Evolutionary conservation across 1,140 invertebrate species (phyloP), one percentile per base, ranked within the genome.

Genomic region (Atta colombica): DNA sequence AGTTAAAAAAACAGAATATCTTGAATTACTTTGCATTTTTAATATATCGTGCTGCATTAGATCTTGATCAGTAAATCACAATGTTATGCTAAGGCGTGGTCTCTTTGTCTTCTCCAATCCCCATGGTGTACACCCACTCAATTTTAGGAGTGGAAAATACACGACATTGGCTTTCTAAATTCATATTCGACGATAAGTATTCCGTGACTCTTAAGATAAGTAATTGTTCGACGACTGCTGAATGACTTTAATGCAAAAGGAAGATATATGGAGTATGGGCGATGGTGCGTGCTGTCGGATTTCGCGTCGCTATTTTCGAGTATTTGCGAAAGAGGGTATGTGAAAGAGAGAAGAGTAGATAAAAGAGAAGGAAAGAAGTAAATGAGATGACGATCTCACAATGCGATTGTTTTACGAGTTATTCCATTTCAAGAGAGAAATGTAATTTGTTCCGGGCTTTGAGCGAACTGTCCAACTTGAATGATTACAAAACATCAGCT

Each of bases 171-270:
- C 51, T 69, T 58, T 72, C 63, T 69, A 81, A 86, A 88, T 90
- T 89, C 88, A 90, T 85, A 90, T 89, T 89, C 74, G 55, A 68
- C 77, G n/a, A 88, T 80, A 87, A 88, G 82, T 65, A 75, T 87
- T 89, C 81, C 80, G 45, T 85, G 89, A 90, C 69, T 85, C 25
- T 74, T 63, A 75, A 77, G 72, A 87, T 91, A 91, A 89, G 71
- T 65, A 88, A 90, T 89, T 90, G 86, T 74, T 80, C 85, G 55
- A 16, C 35, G 35, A 51, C n/a, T 53, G n/a, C 25, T 18, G 39
- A n/a, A 55, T 28, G 55, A 25, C 8, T 71, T 28, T 60, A 14
- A 28, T 28, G 31, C 28, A 39, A 87, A 87, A 31, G 31, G 35
- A 39, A 65, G 45, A 71, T 31, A 3, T 3, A 3, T 31, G 35